Evolutionary conservation across 2,113 vertebrate genomes (phyloP), one percentile per base, ranked within the genome.

Genomic region (Uropsilus gracilis): DNA sequence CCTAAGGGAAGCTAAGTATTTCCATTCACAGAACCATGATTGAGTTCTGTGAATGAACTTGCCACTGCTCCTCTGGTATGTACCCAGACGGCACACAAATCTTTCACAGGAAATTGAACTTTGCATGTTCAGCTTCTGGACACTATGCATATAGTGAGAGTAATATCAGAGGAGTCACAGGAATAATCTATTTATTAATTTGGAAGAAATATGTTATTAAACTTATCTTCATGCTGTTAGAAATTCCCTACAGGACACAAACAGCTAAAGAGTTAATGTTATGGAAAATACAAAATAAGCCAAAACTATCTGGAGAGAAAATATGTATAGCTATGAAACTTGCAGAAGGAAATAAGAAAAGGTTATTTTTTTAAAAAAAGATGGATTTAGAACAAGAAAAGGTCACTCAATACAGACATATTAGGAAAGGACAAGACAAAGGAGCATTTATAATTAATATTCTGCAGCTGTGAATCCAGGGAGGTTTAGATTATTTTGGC

Each of bases 281-380:
- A 69, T 46, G 12, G 61, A 81, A 84, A 72, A 89, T 76, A 84
- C 80, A 68, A 80, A 46, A 22, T 39, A 26, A 81, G 42, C 17
- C 59, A 20, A 85, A 63, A 72, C 53, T 66, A 80, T 73, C 48
- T 89, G 48, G 5, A 37, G 66, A 30, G 32, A 94, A 96, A 92
- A 48, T 63, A 61, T 13, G 55, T 53, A 17, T 66, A 78, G 77
- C 26, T 91, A 39, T 78, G 28, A 50, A 78, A 77, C 22, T 42
- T 84, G 44, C 37, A 96, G 64, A 71, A 46, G 18, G 48, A 6
- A 83, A 88, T 64, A 37, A 82, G 86, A 81, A 48, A 46, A 30
- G 5, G 10, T 48, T 77, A 34, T 87, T 37, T 34, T 24, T 34
- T 63, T 48, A 28, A 20, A 18, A 28, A 20, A 18, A 44, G 9